Percentiles rank a stretch among this genome's conserved stretches.
phyloP scores from a whole-genome alignment of 2,113 vertebrate genomes.

The Scopus umbretta region DNA sequence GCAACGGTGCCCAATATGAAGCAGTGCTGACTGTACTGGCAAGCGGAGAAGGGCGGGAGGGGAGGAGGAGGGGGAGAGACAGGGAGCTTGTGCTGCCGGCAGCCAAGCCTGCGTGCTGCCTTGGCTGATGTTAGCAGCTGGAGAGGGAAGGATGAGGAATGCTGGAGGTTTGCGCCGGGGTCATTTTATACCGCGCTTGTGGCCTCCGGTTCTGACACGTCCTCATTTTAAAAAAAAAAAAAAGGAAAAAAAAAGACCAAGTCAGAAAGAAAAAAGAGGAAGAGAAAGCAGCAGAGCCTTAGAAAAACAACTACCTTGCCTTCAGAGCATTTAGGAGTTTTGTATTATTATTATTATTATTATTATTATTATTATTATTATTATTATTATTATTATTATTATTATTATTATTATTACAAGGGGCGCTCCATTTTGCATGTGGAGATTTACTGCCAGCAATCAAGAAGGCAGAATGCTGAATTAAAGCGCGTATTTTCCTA shows the following conservation, averaged over 20 bases:
- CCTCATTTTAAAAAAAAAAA: neutral
- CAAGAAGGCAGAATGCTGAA: slow-evolving; percentile 6
- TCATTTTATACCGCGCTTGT: slow-evolving; percentile 13
- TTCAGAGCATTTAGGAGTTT: neutral
- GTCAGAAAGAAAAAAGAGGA: neutral
- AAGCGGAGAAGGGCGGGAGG: neutral
- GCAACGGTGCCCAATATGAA: neutral
- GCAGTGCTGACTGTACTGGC: neutral
- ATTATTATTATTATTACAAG: neutral
- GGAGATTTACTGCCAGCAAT: slow-evolving; percentile 15
- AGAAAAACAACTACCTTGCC: neutral
- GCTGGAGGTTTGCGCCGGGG: slow-evolving; percentile 10
- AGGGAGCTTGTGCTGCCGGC: neutral
- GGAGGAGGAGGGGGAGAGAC: neutral
- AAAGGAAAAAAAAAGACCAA: neutral
- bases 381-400: neutral
- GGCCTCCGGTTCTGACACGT: slow-evolving; percentile 43
- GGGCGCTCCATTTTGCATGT: neutral
- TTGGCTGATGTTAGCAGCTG: slow-evolving; percentile 65
- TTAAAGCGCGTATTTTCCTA: slow-evolving; percentile 26
- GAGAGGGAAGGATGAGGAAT: slow-evolving; percentile 48
- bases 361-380: neutral
- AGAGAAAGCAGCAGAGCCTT: neutral
- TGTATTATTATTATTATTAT: neutral
- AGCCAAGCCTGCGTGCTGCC: slow-evolving; percentile 36